Evolutionary conservation across 2,888 invertebrate genomes (phyloP), one percentile per base, ranked within the genome.

Genomic region (Xanthorhoe designata): DNA sequence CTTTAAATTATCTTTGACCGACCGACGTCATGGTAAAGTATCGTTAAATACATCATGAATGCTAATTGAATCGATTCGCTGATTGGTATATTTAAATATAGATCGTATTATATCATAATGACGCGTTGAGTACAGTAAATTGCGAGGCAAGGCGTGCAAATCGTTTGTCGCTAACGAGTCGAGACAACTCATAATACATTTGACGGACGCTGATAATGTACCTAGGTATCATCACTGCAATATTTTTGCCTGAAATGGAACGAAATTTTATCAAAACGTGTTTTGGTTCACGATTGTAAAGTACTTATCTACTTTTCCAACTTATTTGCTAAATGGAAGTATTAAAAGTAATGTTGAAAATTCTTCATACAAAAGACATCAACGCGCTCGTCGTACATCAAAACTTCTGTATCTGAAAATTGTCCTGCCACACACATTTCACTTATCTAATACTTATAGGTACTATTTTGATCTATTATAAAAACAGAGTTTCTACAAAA

Each of bases 151-250:
- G 54, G 61, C 69, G 69, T 61, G 65, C 63, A 67, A 69, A 71
- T 67, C 63, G 67, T 56, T 32, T 58, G 49, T 47, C 63, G 35
- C 65, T 69, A 71, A 69, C 67, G 69, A 69, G 67, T 59, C 35
- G 63, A 18, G 42, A 24, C 62, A 55, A 42, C 24, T 50, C 13
- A 50, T 51, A 18, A 51, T 45, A 54, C 50, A n/a, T 62, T 42
- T 62, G 55, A 55, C 38, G 24, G 35, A 47, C 19, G 13, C 18
- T 49, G 19, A 61, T 24, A 49, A 55, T 35, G n/a, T 32, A 53
- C 17, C 32, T n/a, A n/a, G n/a, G n/a, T n/a, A n/a, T n/a, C n/a
- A n/a, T n/a, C n/a, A n/a, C 18, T 6, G 24, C 24, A 56, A 47
- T 10, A 17, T 55, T 55, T 32, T 8, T 51, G 24, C 50, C 50